Evolutionary conservation across 2,797 vertebrate species (phyloP), one percentile per base, ranked within the genome.

Genomic region (Strix occidentalis): DNA sequence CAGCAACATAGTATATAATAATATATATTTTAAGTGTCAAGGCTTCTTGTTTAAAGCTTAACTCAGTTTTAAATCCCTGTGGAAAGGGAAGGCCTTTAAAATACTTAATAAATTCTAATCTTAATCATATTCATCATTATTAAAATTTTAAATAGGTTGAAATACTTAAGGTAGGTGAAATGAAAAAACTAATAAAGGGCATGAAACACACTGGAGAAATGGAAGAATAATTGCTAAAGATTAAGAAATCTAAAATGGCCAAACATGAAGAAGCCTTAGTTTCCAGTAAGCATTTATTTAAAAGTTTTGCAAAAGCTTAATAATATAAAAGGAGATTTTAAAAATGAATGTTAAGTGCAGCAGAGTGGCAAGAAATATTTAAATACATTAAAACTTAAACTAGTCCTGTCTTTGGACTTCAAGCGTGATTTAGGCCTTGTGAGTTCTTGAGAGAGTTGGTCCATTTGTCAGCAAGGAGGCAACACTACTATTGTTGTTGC

Each of bases 111-210:
- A 93, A 94, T 93, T 95, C 88, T 90, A 94, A 95, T 84, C 91
- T 94, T 95, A 96, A 96, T 95, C 64, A 69, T 93, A 95, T 87
- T 93, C 94, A 85, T 96, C 80, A 54, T 95, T 94, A 96, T 95
- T 89, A 92, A 94, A 96, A 92, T 93, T 95, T 84, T 71, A 93
- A 97, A 87, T 93, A 87, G 60, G 68, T 95, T 96, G 93, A 90
- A 94, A 85, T 93, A 71, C 84, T 94, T 85, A 78, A 95, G 93
- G 94, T 94, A 91, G 83, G 84, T 89, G 88, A 95, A 96, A 95
- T 93, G 81, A 93, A 84, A 92, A 97, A 94, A 89, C 90, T 95
- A 96, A 96, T 94, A 84, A 95, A 79, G 64, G 61, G 16, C 16
- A 63, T 80, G 86, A 88, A 86, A 89, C 60, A 77, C 95, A 75